Evolutionary conservation across 2,888 invertebrate genomes (phyloP), one percentile per base, ranked within the genome.

Genomic region (Alsophila aescularia): DNA sequence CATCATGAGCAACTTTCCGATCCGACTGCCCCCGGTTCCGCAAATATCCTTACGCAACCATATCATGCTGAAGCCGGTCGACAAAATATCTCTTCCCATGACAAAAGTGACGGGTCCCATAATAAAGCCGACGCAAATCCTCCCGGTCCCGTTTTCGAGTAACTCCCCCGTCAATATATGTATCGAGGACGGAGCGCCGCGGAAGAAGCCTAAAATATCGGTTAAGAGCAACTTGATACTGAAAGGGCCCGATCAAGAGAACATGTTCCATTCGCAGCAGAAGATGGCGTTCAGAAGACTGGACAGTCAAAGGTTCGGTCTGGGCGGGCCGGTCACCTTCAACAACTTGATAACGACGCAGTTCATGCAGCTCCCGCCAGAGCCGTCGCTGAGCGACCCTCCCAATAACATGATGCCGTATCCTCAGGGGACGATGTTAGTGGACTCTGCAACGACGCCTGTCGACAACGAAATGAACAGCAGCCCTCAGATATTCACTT

Each of bases 191-290:
- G 84, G 86, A 1, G 75, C 67, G 32, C 90, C 90, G 0, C 77
- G 91, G 21, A 92, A 92, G 62, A 92, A 92, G 51, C 87, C 92
- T 0, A 92, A 92, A 66, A 92, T 92, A 79, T 92, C 92, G 0
- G 92, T 92, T 0, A 92, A 92, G 70, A 92, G 92, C 62, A 92
- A 92, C 64, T 68, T 92, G 32, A 90, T 92, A 60, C 67, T 92
- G 2, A 92, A 92, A 69, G 92, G 92, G 0, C 92, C 92, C 0
- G 91, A 92, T 66, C 88, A 90, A 58, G 85, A 84, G 18, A 88
- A 91, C 60, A 90, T 88, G 85, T 92, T 92, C 58, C 89, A 92
- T 72, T 89, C 90, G 1, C 91, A 90, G 60, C 90, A 91, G 58
- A 89, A 90, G 69, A 87, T 91, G 90, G 91, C 90, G 1, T 91